Conservation (phyloP, 2,797 vertebrate genomes). For the Enteromius anoplus region DNA sequence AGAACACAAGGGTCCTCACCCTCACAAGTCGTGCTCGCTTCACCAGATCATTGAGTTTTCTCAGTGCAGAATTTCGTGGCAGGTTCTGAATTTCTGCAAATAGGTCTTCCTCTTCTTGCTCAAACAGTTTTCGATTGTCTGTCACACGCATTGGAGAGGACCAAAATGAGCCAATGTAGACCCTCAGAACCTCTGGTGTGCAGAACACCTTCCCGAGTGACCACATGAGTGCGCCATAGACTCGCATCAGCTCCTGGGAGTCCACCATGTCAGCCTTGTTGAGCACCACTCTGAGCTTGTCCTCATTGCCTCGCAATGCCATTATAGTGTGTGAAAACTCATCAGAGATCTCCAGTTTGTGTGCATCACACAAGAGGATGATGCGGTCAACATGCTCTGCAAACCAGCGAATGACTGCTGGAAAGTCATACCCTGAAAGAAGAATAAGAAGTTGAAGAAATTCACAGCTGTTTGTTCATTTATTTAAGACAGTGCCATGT, state of each 20-base stretch:
- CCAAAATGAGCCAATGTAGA: constrained; percentile 94
- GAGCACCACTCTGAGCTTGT: constrained; percentile 91
- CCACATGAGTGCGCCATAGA: constrained; percentile 95
- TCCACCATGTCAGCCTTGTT: constrained; percentile 93
- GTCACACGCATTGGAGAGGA: constrained; percentile 83
- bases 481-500: not conserved
- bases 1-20: constrained; percentile 73
- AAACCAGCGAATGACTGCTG: constrained; percentile 71
- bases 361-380: constrained; percentile 90
- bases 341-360: constrained; percentile 92
- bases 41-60: constrained; percentile 90
- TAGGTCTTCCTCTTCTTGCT: constrained; percentile 89
- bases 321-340: constrained; percentile 88
- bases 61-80: constrained; percentile 84
- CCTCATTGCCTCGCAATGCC: constrained; percentile 88
- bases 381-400: constrained; percentile 90
- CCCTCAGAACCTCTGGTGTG: constrained; percentile 88
- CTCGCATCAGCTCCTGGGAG: constrained; percentile 90
- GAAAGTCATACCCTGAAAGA: constrained; percentile 55
- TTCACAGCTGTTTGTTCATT: not conserved
- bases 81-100: constrained; percentile 88
- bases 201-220: constrained; percentile 89
- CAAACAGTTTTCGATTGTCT: constrained; percentile 85
- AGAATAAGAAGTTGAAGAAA: not conserved
- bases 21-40: constrained; percentile 87